Evolutionary conservation across 1,140 invertebrate genomes (phyloP).

Genomic region (Drosophila lowei): DNA sequence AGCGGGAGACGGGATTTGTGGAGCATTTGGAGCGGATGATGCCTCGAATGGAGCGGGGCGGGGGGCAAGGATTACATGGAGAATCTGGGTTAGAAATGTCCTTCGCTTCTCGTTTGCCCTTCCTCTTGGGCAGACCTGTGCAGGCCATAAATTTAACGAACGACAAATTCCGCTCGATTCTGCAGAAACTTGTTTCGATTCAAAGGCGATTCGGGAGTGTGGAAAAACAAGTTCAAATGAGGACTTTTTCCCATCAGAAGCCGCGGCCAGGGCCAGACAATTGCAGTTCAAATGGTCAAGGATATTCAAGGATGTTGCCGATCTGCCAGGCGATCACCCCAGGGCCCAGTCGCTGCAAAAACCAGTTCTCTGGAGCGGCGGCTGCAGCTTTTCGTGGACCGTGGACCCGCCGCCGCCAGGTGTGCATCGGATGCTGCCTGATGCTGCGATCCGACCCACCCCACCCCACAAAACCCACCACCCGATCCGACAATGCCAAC

Average conservation of each 20-base stretch:
- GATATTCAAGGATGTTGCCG: slow-evolving; percentile 52
- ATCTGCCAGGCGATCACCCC: slow-evolving; percentile 19
- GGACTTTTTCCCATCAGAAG: slow-evolving; percentile 67
- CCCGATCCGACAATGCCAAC: slow-evolving; percentile 43
- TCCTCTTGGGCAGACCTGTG: slow-evolving; percentile 33
- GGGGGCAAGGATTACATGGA: slow-evolving; percentile 21
- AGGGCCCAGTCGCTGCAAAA: slow-evolving; percentile 11
- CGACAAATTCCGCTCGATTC: slow-evolving; percentile 43
- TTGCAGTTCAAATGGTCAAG: slow-evolving; percentile 82
- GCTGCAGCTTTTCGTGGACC: slow-evolving; percentile 52
- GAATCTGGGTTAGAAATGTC: slow-evolving; percentile 24
- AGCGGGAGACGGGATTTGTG: slow-evolving; percentile 18
- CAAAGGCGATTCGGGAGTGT: slow-evolving; percentile 3
- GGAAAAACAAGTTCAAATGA: slow-evolving; percentile 53
- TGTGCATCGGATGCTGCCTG: slow-evolving; percentile 47
- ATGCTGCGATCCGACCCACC: slow-evolving; percentile 37
- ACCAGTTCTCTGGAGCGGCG: slow-evolving; percentile 60
- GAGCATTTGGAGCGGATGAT: slow-evolving; percentile 5
- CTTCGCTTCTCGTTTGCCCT: slow-evolving; percentile 7
- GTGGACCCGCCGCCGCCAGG: slow-evolving; percentile 46
- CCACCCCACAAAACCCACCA: slow-evolving; percentile 36
- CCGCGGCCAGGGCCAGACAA: slow-evolving; percentile 44
- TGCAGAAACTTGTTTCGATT: slow-evolving; percentile 42
- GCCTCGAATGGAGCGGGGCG: slow-evolving; percentile 17
- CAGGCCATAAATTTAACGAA: slow-evolving; percentile 46